phyloP scores from a whole-genome alignment of 1,140 invertebrate genomes.

The Drosophila jambulina region DNA sequence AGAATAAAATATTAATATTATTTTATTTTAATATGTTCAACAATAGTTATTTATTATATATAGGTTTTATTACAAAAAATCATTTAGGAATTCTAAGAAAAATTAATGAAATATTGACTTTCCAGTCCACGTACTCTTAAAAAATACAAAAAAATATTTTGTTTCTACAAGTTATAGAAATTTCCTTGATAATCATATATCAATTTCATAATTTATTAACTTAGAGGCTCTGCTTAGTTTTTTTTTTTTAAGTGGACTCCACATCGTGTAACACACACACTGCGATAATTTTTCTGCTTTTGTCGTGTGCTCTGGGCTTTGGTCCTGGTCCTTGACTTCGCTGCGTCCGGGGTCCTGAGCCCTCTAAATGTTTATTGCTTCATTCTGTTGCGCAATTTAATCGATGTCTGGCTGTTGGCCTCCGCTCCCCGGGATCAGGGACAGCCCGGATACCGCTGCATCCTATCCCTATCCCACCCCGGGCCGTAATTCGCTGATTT shows the following conservation, averaged over 20 bases:
- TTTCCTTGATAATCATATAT: too few relatives aligned
- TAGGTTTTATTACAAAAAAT: too few relatives aligned
- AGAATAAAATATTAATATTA: too few relatives aligned
- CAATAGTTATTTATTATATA: too few relatives aligned
- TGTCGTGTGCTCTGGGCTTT: slow-evolving; percentile 36
- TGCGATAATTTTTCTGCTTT: slow-evolving; percentile 59
- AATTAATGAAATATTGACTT: too few relatives aligned
- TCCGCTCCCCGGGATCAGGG: slow-evolving; percentile 11
- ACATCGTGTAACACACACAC: slow-evolving; percentile 19
- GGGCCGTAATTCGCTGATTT: slow-evolving; percentile 48
- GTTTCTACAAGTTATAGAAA: too few relatives aligned
- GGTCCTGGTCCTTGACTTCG: slow-evolving; percentile 31
- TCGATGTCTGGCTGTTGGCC: slow-evolving; percentile 65
- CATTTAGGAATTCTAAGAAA: too few relatives aligned
- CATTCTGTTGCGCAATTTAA: slow-evolving; percentile 83
- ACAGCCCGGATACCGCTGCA: neutral
- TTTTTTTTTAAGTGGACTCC: slow-evolving; percentile 8
- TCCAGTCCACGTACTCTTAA: too few relatives aligned
- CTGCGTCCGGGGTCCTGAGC: slow-evolving; percentile 42
- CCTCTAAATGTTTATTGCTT: slow-evolving; percentile 83
- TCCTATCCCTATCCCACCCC: neutral
- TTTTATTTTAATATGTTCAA: too few relatives aligned
- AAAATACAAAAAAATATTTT: too few relatives aligned
- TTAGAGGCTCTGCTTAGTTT: neutral
- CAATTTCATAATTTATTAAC: neutral